Conservation (phyloP, 2,888 invertebrate species). For the Eristalis intricaria region DNA sequence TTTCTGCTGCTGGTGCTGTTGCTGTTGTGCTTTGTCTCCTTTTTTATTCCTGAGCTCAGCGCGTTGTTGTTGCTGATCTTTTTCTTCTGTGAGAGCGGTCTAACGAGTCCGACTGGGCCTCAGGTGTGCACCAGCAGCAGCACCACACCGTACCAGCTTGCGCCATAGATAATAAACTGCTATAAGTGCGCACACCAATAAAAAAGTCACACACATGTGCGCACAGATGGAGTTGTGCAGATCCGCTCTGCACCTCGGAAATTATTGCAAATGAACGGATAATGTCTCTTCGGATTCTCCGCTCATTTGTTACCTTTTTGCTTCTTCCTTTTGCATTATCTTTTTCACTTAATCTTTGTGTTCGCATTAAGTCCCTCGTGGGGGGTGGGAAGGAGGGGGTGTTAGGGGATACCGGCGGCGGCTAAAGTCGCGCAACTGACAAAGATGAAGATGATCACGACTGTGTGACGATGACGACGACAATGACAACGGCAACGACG, state of each 20-base stretch:
- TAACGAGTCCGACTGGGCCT: conserved; percentile 71
- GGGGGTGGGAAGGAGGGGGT: neutral
- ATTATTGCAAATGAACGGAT: conserved; percentile 71
- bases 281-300: conserved; percentile 64
- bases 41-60: neutral
- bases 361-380: conserved; percentile 23
- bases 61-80: neutral
- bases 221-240: conserved; percentile 12
- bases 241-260: conserved; percentile 53
- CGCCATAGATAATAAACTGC: conserved; percentile 62
- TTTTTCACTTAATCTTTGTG: conserved; percentile 68
- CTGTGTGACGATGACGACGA: conserved; percentile 20
- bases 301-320: conserved; percentile 55
- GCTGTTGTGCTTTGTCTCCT: conserved; percentile 1
- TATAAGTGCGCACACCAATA: conserved; percentile 62
- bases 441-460: conserved; percentile 67
- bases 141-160: conserved; percentile 58
- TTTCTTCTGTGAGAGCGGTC: conserved; percentile 47
- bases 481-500: conserved; percentile 8
- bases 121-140: conserved; percentile 59
- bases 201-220: conserved; percentile 33
- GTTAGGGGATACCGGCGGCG: conserved; percentile 11
- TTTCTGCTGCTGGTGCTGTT: conserved; percentile 15
- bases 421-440: conserved; percentile 51
- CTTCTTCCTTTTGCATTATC: conserved; percentile 34